A percentile compares a stretch with the other conserved stretches of the same genome.
Evolutionary conservation across 2,888 invertebrate species (phyloP).

Genomic region (Aquatica leii): DNA sequence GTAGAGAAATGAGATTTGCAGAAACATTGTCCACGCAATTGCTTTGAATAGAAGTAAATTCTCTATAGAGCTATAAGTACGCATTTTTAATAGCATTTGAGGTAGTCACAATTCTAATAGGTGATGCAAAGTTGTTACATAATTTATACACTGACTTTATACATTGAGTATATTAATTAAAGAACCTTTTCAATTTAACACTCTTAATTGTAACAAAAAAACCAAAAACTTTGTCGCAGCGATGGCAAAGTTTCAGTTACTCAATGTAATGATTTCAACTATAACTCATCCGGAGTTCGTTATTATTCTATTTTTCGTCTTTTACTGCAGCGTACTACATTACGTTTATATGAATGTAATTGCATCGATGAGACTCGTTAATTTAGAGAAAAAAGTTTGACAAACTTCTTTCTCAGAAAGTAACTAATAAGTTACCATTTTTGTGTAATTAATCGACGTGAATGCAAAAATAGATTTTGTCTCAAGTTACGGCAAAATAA

Average conservation of each 20-base stretch:
- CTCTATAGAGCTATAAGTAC: conserved; percentile 49
- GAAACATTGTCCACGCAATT: conserved; percentile 51
- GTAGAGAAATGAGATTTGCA: conserved; percentile 49
- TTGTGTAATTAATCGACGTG: too few relatives aligned
- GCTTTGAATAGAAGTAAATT: conserved; percentile 44
- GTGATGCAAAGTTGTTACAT: not conserved
- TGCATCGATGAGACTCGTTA: too few relatives aligned
- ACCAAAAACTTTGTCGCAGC: conserved; percentile 26
- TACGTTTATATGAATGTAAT: too few relatives aligned
- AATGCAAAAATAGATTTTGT: too few relatives aligned
- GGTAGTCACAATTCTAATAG: conserved; percentile 3
- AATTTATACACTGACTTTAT: not conserved
- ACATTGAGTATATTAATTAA: conserved; percentile 15
- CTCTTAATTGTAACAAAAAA: conserved; percentile 26
- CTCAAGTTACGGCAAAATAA: too few relatives aligned
- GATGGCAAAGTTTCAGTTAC: conserved; percentile 29
- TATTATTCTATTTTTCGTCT: conserved; percentile 29
- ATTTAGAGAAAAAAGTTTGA: too few relatives aligned
- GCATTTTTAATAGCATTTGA: conserved; percentile 31
- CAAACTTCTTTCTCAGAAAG: too few relatives aligned
- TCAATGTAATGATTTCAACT: conserved; percentile 32
- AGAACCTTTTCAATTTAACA: conserved; percentile 28
- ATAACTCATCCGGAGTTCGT: conserved; percentile 27
- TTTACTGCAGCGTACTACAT: conserved; percentile 2
- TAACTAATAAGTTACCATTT: too few relatives aligned